Evolutionary conservation across 1,140 invertebrate genomes (phyloP).

Genomic region (Drosophila asahinai): DNA sequence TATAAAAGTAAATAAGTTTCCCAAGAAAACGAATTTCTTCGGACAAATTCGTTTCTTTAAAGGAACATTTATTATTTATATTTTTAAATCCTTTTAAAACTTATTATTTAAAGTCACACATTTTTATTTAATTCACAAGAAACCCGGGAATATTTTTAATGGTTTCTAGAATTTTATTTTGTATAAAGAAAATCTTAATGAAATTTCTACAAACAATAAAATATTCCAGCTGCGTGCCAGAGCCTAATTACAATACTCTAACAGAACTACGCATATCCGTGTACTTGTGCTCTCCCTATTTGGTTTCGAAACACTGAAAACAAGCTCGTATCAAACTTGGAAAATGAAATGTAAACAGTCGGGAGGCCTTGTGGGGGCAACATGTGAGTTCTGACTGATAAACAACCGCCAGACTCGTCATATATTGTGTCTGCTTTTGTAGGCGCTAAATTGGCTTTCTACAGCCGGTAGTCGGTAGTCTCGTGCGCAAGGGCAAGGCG

Average conservation of each 20-base stretch:
- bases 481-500: slow-evolving; percentile 24
- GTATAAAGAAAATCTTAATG: too few relatives aligned
- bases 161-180: not conserved
- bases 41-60: too few relatives aligned
- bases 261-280: not conserved
- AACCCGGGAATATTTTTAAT: not conserved
- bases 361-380: slow-evolving; percentile 3
- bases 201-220: too few relatives aligned
- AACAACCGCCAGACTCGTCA: slow-evolving; percentile 8
- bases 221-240: not conserved
- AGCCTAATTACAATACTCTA: not conserved
- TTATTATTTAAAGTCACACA: too few relatives aligned
- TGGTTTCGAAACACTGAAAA: slow-evolving; percentile 14
- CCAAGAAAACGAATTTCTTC: too few relatives aligned
- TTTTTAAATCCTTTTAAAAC: too few relatives aligned
- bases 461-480: slow-evolving; percentile 16
- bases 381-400: slow-evolving; percentile 18
- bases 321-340: not conserved
- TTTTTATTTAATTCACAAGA: not conserved
- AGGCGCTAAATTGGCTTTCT: slow-evolving; percentile 7
- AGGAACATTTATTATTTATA: too few relatives aligned
- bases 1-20: too few relatives aligned
- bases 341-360: slow-evolving; percentile 21
- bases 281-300: not conserved
- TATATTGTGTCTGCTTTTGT: not conserved